Evolutionary conservation across 1,140 invertebrate species (phyloP), one percentile per base, ranked within the genome.

Genomic region (Berghia stephanieae): DNA sequence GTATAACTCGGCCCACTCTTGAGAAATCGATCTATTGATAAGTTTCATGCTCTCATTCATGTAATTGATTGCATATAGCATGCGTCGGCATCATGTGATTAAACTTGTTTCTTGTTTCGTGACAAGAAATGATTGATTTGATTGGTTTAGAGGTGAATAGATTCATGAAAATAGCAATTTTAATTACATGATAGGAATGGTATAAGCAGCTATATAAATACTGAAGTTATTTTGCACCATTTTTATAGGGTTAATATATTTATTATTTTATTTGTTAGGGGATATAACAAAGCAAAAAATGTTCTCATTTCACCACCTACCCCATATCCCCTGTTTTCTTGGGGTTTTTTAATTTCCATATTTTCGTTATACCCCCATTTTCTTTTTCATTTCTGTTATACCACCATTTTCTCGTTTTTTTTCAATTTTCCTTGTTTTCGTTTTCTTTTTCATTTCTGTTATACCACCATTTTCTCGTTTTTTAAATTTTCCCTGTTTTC

Each of bases 401-500:
- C n/a, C 13, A 5, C 6, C 16, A 16, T n/a, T 10, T 18, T 21
- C 24, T 43, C 31, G 10, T 16, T 43, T 16, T 43, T 70, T 24
- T 42, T 24, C 3, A 36, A 3, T 18, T 42, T 43, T 21, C 36
- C 27, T 2, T 16, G 0, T 38, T 2, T 44, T 21, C 46, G 0
- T 31, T 42, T 70, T n/a, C 40, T 43, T 43, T n/a, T 70, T 70
- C 27, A 5, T 43, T 27, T 70, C 36, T 68, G n/a, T 68, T 16
- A 2, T 38, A 38, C 66, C 10, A n/a, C 42, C 34, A 38, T 21
- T 68, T 40, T 68, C 3, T 2, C 34, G 36, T 36, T 68, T 40
- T 68, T 16, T 68, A 16, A 2, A 13, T n/a, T n/a, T 13, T 49
- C 46, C 46, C 10, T 49, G 10, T 13, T 49, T 49, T n/a, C 10